A percentile compares a stretch with the other conserved stretches of the same genome.
phyloP scores from a whole-genome alignment of 2,113 vertebrate species.

The Engystomops pustulosus region DNA sequence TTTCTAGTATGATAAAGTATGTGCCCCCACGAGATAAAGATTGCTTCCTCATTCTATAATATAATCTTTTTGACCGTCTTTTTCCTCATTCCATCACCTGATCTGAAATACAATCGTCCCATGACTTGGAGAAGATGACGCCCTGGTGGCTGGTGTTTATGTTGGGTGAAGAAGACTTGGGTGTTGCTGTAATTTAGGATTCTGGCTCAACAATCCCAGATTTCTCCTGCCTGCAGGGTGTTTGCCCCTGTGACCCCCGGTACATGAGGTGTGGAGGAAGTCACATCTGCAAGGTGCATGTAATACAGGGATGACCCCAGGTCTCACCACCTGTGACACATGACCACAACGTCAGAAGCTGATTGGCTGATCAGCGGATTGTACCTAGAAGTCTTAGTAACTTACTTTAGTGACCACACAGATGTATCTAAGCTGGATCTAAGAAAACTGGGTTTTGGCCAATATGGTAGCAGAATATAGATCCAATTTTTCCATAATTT shows the following conservation, averaged over 20 bases:
- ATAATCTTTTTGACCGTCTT: background rate
- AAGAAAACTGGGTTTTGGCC: no score
- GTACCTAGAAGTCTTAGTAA: background rate
- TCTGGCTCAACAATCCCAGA: background rate
- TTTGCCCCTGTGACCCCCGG: constrained; percentile 15
- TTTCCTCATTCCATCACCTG: background rate
- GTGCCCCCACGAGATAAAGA: background rate
- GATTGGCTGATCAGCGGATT: background rate
- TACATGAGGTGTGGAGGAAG: constrained; percentile 11
- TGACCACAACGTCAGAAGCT: background rate
- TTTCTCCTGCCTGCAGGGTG: constrained; percentile 4
- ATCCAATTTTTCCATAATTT: no score
- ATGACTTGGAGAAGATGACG: background rate
- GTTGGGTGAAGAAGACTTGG: background rate
- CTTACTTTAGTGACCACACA: background rate
- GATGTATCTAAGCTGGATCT: no score
- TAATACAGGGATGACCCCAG: background rate
- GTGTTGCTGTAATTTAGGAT: background rate
- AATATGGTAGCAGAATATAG: no score
- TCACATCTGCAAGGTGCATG: constrained; percentile 13
- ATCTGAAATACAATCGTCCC: background rate
- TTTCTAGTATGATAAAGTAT: background rate
- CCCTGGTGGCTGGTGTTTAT: background rate
- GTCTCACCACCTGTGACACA: background rate
- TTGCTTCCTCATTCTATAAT: background rate